phyloP scores from a whole-genome alignment of 2,888 invertebrate species.

The Drosophila differens region DNA sequence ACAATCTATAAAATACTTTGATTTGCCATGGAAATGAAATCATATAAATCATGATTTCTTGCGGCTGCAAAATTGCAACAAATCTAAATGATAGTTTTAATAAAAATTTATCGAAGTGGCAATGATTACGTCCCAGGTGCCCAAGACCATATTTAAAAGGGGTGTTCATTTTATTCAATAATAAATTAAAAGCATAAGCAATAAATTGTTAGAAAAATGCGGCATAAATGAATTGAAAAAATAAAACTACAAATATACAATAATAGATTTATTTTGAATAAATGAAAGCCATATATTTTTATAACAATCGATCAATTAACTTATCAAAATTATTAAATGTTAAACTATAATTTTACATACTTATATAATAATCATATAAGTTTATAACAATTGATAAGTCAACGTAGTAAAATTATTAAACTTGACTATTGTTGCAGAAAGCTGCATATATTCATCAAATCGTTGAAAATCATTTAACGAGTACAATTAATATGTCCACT shows the following conservation, averaged over 20 bases:
- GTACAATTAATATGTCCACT: conserved; percentile 27
- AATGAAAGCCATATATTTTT: not conserved
- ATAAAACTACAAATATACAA: not conserved
- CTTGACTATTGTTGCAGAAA: not conserved
- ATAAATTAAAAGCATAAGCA: not conserved
- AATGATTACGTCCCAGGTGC: not conserved
- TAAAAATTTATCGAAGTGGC: not conserved
- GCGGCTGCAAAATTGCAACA: not conserved
- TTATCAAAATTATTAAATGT: not conserved
- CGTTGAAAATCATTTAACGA: not conserved
- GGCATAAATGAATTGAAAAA: not conserved
- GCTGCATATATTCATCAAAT: not conserved
- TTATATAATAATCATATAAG: not conserved
- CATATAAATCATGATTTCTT: not conserved
- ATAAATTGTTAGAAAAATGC: not conserved
- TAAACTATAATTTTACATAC: not conserved
- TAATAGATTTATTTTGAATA: not conserved
- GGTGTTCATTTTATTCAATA: not conserved
- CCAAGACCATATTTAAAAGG: too few relatives aligned
- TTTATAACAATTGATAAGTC: not conserved
- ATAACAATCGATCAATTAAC: not conserved
- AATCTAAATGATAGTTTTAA: not conserved
- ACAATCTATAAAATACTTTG: conserved; percentile 3
- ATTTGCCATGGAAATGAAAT: conserved; percentile 9
- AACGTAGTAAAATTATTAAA: not conserved